Percentiles rank a stretch among this genome's conserved stretches.
These are phyloP conservation scores for Caenorhabditis uteleia DNA, from an alignment of 2,888 invertebrate species.

Conservation along the genomic window DNA sequence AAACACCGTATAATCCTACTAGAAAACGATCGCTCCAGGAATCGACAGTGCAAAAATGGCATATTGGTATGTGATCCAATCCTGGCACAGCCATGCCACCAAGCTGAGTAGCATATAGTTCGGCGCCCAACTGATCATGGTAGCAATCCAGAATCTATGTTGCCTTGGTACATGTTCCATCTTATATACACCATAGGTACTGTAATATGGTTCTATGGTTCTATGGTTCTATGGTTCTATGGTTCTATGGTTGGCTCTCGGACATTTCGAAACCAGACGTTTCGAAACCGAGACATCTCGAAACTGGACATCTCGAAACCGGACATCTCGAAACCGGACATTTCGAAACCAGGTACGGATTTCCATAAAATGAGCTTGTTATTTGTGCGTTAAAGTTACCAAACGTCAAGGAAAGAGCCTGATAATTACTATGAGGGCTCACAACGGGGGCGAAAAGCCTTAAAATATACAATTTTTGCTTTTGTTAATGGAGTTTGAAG, in stretches of 20 bases:
- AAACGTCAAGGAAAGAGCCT: too few species aligned
- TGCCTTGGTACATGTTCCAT: constrained; percentile 64
- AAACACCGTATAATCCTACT: constrained; percentile 23
- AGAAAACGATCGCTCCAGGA: constrained; percentile 56
- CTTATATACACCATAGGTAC: constrained; percentile 55
- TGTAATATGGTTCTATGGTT: too few species aligned
- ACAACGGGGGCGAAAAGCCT: not conserved
- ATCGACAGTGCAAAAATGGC: constrained; percentile 50
- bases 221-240: too few species aligned
- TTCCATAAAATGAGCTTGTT: not conserved
- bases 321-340: too few species aligned
- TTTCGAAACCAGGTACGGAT: not conserved
- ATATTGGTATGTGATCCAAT: constrained; percentile 60
- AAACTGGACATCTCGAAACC: too few species aligned
- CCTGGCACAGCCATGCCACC: constrained; percentile 51
- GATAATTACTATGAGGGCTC: not conserved
- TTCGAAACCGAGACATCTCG: too few species aligned
- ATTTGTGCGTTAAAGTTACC: too few species aligned
- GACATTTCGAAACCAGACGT: not conserved
- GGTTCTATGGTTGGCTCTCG: too few species aligned
- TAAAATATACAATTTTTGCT: too few species aligned
- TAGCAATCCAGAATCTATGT: constrained; percentile 63
- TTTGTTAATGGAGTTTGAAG: too few species aligned
- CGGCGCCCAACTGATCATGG: constrained; percentile 63
- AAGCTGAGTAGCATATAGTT: constrained; percentile 61